phyloP scores from a whole-genome alignment of 2,888 invertebrate genomes.

The Polyommatus iphigenia region DNA sequence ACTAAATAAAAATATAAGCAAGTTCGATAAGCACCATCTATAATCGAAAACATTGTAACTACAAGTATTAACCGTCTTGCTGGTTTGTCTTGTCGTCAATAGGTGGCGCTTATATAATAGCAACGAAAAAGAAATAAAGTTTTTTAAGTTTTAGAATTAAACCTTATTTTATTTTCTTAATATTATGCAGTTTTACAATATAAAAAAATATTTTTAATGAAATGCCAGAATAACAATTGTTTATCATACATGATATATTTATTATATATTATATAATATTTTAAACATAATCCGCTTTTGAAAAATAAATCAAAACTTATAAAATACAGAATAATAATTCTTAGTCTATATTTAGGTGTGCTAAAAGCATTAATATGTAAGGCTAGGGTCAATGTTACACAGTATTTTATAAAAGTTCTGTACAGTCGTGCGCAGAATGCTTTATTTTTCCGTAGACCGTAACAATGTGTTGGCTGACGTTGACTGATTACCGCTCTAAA shows the following conservation, averaged over 20 bases:
- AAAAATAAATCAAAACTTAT: too few species aligned
- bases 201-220: not conserved
- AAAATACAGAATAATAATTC: too few species aligned
- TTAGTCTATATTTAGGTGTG: not conserved
- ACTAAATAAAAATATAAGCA: too few species aligned
- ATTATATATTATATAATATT: too few species aligned
- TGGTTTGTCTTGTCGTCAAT: not conserved
- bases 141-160: not conserved
- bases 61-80: not conserved
- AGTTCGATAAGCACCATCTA: not conserved
- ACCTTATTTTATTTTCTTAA: not conserved
- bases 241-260: too few species aligned
- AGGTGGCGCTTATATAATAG: not conserved
- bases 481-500: constrained; percentile 58
- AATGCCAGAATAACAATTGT: too few species aligned
- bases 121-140: not conserved
- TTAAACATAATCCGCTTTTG: too few species aligned
- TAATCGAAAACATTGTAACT: not conserved
- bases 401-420: constrained; percentile 64
- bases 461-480: constrained; percentile 65
- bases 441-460: constrained; percentile 62
- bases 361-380: constrained; percentile 24
- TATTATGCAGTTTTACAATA: not conserved
- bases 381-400: constrained; percentile 41
- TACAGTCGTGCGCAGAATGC: constrained; percentile 51